A percentile compares a stretch with the other conserved stretches of the same genome.
Conservation (phyloP, 2,797 vertebrate genomes). For the Chanos chanos region DNA sequence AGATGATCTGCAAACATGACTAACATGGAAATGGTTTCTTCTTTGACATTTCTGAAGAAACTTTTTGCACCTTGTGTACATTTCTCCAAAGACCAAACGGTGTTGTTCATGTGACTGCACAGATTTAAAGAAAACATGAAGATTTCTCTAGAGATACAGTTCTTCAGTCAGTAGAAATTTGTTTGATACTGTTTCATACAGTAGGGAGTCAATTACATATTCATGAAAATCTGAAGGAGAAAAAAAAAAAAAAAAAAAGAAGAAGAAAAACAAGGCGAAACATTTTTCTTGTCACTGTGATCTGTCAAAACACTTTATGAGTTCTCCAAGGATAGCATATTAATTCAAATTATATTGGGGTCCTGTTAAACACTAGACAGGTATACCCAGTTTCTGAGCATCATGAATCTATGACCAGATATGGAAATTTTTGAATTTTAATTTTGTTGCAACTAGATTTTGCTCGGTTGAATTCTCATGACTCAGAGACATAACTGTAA, state of each 20-base stretch:
- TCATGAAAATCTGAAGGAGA: conserved; percentile 28
- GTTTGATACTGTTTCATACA: conserved; percentile 36
- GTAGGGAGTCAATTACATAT: conserved; percentile 42
- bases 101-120: conserved; percentile 34
- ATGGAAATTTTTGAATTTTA: no score
- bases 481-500: no score
- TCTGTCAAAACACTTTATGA: neutral
- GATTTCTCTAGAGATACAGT: conserved; percentile 20
- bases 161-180: conserved; percentile 29
- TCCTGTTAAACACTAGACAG: no score
- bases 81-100: conserved; percentile 6
- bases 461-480: no score
- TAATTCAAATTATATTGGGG: no score
- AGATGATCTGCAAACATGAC: conserved; percentile 35
- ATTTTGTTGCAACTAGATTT: no score
- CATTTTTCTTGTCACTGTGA: neutral
- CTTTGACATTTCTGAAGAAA: no score
- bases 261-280: neutral
- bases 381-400: no score
- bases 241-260: conserved; percentile 12
- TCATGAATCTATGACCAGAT: no score
- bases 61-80: neutral
- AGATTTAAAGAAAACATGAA: conserved; percentile 31
- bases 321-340: no score
- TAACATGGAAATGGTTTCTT: conserved; percentile 12